Conservation (phyloP, 2,113 vertebrate genomes). For the Oxygymnocypris stewartii region DNA sequence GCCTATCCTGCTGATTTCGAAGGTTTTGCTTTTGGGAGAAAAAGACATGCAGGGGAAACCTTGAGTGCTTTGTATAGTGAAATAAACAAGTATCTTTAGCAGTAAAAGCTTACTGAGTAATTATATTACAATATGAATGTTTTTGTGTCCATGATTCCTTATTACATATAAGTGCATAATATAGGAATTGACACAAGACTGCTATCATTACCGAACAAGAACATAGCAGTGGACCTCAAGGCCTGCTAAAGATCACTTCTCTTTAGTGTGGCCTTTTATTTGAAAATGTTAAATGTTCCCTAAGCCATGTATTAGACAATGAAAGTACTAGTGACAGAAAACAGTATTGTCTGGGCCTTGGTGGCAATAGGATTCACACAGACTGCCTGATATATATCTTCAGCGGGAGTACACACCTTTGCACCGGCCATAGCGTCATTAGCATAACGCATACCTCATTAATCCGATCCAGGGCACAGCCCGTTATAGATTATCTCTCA, state of each 20-base stretch:
- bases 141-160: not conserved
- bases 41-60: not conserved
- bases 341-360: not conserved
- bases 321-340: slow-evolving; percentile 53
- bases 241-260: slow-evolving; percentile 40
- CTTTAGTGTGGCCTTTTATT: slow-evolving; percentile 35
- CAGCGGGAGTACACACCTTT: slow-evolving; percentile 1
- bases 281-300: slow-evolving; percentile 23
- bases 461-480: slow-evolving; percentile 26
- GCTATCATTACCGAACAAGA: slow-evolving; percentile 37
- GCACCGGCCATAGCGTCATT: not conserved
- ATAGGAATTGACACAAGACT: not conserved
- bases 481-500: slow-evolving; percentile 37
- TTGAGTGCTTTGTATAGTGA: not conserved
- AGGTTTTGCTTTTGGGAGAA: not conserved
- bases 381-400: not conserved
- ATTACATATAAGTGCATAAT: not conserved
- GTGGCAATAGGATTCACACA: not conserved
- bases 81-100: not conserved
- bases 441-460: slow-evolving; percentile 27
- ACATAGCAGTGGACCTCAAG: slow-evolving; percentile 30
- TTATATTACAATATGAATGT: not conserved
- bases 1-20: not conserved
- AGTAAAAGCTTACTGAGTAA: not conserved
- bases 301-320: slow-evolving; percentile 37